Conservation (phyloP, 2,888 invertebrate genomes). For the Drosophila putrida region DNA sequence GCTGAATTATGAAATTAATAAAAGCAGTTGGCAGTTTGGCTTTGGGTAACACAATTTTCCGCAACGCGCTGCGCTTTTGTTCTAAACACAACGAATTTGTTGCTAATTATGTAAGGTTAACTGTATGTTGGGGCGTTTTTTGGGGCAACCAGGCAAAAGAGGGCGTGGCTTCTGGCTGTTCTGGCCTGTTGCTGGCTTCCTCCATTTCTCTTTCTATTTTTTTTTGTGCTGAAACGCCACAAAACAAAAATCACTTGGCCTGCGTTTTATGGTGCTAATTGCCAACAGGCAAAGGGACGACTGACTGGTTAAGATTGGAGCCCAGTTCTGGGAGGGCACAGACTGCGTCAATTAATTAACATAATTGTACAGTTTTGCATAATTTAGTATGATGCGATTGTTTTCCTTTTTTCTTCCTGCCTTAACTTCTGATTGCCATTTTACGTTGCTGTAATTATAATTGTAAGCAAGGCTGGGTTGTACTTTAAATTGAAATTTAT, state of each 20-base stretch:
- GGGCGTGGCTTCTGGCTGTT: slow-evolving; percentile 35
- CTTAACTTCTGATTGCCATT: slow-evolving; percentile 5
- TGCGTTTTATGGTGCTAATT: slow-evolving; percentile 78
- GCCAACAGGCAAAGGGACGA: slow-evolving; percentile 45
- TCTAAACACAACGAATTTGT: slow-evolving; percentile 77
- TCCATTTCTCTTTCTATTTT: background rate
- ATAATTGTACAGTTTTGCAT: slow-evolving; percentile 81
- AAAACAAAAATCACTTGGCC: slow-evolving; percentile 67
- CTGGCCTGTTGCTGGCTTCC: slow-evolving; percentile 12
- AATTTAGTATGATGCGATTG: slow-evolving; percentile 58
- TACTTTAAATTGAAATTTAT: background rate
- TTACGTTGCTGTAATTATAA: slow-evolving; percentile 1
- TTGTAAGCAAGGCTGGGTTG: background rate
- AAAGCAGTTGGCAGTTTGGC: slow-evolving; percentile 65
- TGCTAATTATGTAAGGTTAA: slow-evolving; percentile 78
- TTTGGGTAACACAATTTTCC: slow-evolving; percentile 38
- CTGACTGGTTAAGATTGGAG: slow-evolving; percentile 23
- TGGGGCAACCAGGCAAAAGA: background rate
- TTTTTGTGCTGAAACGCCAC: slow-evolving; percentile 44
- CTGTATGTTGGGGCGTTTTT: slow-evolving; percentile 33
- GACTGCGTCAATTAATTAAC: slow-evolving; percentile 75
- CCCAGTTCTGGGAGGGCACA: slow-evolving; percentile 9
- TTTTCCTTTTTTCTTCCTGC: slow-evolving; percentile 16
- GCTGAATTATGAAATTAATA: slow-evolving; percentile 81
- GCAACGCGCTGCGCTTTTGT: slow-evolving; percentile 73